Base-by-base conservation (phyloP, 2,888 invertebrate species). In the Platycheirus rosarum region DNA sequence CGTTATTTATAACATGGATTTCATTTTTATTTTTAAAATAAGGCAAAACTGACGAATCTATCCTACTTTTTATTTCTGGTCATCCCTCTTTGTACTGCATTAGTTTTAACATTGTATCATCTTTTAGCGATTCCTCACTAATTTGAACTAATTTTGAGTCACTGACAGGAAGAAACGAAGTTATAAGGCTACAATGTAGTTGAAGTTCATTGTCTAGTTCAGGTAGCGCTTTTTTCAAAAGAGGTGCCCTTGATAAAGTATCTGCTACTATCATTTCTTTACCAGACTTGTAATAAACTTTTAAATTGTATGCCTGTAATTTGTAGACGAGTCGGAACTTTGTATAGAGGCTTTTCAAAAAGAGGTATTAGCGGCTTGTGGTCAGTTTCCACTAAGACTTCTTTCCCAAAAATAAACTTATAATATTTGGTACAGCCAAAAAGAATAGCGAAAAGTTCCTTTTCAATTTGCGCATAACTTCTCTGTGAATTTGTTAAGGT, bases 1-100 rank as follows among this genome's bases (percentile, higher is more conserved):
- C n/a, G 8, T 32, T 13, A n/a, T 29, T n/a, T 29, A 29, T 49
- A 29, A 14, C 49, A 18, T 49, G 29, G 5, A 49, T 29, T 11
- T 29, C 53, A 18, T 35, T 35, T 53, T 53, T 53, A 18, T 11
- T 53, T 35, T 53, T 53, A 11, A 18, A 53, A 23, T 18, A 53
- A 5, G 35, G 53, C 53, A 35, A 13, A 6, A 35, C 53, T 35
- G 26, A 35, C 4, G 16, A 11, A 35, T 35, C 53, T 53, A 53
- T 48, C 18, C 2, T 18, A 1, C 7, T 53, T 53, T 53, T 53
- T 16, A 35, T 35, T 11, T 16, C 32, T 2, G 53, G 53, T 35
- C 35, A 35, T 0, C 35, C 18, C 16, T 51, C 32, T 32, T 11
- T 53, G 53, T 35, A 35, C 8, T 35, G 53, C 0, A 35, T 53